Conservation (phyloP, 2,797 vertebrate species). For the Phrynocephalus forsythii region DNA sequence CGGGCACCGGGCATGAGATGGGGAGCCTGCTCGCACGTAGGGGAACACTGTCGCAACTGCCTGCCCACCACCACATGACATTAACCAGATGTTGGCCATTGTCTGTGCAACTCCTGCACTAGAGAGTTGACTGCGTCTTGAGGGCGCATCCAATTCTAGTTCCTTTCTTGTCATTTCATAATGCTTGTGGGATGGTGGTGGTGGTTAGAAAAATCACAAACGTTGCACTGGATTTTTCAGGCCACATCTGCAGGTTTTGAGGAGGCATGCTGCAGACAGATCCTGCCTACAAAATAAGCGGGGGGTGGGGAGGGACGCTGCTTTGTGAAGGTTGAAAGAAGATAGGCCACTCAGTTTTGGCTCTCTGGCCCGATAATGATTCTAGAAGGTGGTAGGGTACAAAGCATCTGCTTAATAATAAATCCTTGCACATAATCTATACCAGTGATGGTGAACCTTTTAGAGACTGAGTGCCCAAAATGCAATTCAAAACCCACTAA, state of each 20-base stretch:
- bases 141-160: neutral
- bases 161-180: neutral
- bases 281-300: conserved; percentile 1
- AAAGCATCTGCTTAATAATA: neutral
- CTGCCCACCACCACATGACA: no score
- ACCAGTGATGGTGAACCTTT: no score
- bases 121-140: neutral
- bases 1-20: no score
- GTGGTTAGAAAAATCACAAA: neutral
- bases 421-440: neutral
- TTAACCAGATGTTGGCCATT: no score
- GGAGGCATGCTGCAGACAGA: neutral
- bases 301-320: neutral
- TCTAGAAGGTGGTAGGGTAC: no score
- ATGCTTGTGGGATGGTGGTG: no score
- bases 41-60: no score
- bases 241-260: no score
- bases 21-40: no score
- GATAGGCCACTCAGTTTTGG: neutral
- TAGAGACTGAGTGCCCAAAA: no score
- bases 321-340: neutral
- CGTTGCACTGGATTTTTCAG: neutral
- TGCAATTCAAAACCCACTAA: no score
- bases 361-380: neutral
- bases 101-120: neutral